A percentile compares a stretch with the other conserved stretches of the same genome.
These are phyloP conservation scores for Resseliella maxima DNA, from an alignment of 2,888 invertebrate genomes.

Conservation along the genomic window DNA sequence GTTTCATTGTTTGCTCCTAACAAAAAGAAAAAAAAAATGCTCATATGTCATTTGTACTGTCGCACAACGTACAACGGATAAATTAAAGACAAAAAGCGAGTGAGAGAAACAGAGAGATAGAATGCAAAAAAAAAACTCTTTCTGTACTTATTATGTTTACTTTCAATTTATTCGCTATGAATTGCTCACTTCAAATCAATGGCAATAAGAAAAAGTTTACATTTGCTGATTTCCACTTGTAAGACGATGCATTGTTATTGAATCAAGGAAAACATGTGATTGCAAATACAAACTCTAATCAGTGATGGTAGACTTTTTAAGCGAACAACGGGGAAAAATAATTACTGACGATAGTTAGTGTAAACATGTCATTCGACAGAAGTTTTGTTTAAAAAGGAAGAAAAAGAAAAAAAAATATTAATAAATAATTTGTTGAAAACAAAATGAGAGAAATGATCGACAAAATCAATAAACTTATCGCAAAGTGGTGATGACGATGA, in stretches of 20 bases:
- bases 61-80: not conserved
- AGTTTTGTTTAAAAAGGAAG: not conserved
- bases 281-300: not conserved
- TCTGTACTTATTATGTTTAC: no score
- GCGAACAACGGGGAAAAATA: not conserved
- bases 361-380: not conserved
- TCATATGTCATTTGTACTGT: not conserved
- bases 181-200: conserved; percentile 24
- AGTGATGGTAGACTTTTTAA: not conserved
- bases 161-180: conserved; percentile 11
- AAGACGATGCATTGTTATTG: not conserved
- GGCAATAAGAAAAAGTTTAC: not conserved
- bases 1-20: not conserved
- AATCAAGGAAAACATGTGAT: conserved; percentile 9
- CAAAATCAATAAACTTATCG: not conserved
- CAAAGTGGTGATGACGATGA: no score
- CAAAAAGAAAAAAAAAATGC: not conserved
- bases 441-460: not conserved
- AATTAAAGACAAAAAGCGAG: not conserved
- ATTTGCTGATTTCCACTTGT: not conserved
- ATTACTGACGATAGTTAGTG: not conserved
- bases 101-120: not conserved
- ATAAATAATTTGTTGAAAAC: not conserved
- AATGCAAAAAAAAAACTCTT: not conserved
- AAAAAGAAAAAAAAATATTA: no score